Conservation (phyloP, 2,797 vertebrate genomes). For the Rhinatrema bivittatum region DNA sequence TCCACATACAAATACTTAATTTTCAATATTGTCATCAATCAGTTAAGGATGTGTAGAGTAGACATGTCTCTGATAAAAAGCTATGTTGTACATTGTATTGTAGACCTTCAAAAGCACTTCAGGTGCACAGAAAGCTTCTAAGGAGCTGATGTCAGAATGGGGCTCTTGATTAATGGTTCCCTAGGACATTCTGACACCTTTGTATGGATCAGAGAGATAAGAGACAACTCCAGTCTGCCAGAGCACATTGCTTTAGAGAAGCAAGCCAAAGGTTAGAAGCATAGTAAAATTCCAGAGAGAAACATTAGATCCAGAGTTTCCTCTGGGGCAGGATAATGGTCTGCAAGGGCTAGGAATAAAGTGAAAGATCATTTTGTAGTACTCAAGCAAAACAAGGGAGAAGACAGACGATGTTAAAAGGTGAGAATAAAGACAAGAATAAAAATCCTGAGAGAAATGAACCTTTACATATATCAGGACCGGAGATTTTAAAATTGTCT, state of each 20-base stretch:
- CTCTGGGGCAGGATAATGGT: conserved; percentile 29
- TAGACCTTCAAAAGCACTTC: conserved; percentile 35
- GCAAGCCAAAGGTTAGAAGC: conserved; percentile 48
- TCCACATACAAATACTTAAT: too few relatives aligned
- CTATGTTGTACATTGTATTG: too few relatives aligned
- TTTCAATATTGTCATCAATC: too few relatives aligned
- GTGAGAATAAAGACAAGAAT: conserved; percentile 9
- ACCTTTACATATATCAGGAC: not conserved
- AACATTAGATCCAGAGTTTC: conserved; percentile 13
- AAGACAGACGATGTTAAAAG: conserved; percentile 22
- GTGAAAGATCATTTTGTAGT: conserved; percentile 24
- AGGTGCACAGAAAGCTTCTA: conserved; percentile 21
- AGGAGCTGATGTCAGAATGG: conserved; percentile 40
- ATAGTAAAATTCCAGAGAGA: conserved; percentile 27
- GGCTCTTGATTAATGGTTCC: conserved; percentile 51
- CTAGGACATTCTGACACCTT: conserved; percentile 51
- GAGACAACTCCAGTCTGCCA: conserved; percentile 25
- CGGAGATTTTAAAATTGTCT: fast-evolving
- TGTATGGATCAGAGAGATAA: conserved; percentile 49
- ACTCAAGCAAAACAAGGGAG: conserved; percentile 22
- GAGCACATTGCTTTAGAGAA: conserved; percentile 22
- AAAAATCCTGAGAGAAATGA: conserved; percentile 1
- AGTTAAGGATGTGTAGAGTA: too few relatives aligned
- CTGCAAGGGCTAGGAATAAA: conserved; percentile 25
- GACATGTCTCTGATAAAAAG: too few relatives aligned